Percentiles rank a stretch among this genome's conserved stretches.
Conservation (phyloP, 2,113 vertebrate species). For the Brienomyrus brachyistius region DNA sequence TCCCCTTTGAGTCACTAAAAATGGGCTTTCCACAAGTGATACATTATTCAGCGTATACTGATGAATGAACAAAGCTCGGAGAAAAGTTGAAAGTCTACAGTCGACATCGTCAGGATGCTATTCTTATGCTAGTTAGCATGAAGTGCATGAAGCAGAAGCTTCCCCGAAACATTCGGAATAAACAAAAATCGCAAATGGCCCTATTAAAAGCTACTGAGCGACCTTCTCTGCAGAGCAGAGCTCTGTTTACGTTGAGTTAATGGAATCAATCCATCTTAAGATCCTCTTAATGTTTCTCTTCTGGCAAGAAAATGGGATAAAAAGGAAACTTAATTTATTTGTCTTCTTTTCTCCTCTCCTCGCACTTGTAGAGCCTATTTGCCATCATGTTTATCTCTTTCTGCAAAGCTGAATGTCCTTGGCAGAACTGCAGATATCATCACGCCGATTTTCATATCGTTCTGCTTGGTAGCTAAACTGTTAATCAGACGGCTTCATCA, state of each 20-base stretch:
- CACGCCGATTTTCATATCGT: constrained; percentile 21
- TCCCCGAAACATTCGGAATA: background rate
- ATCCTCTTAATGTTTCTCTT: constrained; percentile 11
- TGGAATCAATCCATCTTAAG: constrained; percentile 7
- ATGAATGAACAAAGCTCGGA: background rate
- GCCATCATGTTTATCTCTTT: background rate
- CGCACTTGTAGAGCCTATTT: background rate
- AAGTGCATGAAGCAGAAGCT: background rate
- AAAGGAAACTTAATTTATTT: constrained; percentile 13
- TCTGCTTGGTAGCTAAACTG: constrained; percentile 27
- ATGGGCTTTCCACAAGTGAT: background rate
- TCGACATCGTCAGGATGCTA: background rate
- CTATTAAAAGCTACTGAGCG: constrained; percentile 15
- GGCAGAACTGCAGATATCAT: constrained; percentile 12
- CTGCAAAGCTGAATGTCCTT: constrained; percentile 5
- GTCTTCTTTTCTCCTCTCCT: background rate
- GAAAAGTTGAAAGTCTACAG: background rate
- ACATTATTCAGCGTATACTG: background rate
- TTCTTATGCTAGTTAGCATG: background rate
- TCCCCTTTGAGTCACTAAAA: background rate
- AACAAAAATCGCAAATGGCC: background rate
- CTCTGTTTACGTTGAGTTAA: constrained; percentile 10
- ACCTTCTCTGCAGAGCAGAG: background rate
- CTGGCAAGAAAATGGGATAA: constrained; percentile 9
- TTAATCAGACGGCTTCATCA: constrained; percentile 4